Conservation (phyloP, 2,888 invertebrate species). For the Xanthorhoe designata region DNA sequence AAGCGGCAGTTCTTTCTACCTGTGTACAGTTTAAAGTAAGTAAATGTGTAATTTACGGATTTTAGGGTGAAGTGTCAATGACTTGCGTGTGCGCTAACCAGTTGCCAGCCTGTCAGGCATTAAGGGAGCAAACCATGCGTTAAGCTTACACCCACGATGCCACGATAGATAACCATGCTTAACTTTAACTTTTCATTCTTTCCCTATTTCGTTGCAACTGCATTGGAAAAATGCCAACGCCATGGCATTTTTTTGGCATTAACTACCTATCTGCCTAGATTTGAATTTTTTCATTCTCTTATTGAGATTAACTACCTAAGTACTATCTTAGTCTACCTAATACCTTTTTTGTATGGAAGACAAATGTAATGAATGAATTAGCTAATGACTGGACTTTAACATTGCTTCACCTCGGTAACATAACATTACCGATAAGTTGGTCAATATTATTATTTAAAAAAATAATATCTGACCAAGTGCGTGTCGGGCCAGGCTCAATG, state of each 20-base stretch:
- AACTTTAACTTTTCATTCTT: not conserved
- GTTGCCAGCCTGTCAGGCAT: not conserved
- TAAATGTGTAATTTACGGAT: conserved; percentile 5
- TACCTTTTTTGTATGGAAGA: too few relatives aligned
- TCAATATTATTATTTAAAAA: too few relatives aligned
- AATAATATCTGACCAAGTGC: too few relatives aligned
- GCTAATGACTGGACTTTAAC: not conserved
- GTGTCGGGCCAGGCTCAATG: too few relatives aligned
- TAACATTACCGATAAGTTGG: too few relatives aligned
- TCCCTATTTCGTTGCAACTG: too few relatives aligned
- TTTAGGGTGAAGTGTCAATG: conserved; percentile 32
- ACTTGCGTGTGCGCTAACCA: conserved; percentile 18
- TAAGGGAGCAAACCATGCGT: not conserved
- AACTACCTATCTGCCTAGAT: not conserved
- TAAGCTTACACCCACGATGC: not conserved
- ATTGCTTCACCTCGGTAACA: too few relatives aligned
- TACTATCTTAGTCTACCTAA: not conserved
- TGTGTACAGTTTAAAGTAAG: conserved; percentile 73
- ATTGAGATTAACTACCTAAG: not conserved
- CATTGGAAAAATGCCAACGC: too few relatives aligned
- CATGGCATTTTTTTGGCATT: not conserved
- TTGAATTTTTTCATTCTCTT: not conserved
- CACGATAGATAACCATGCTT: not conserved
- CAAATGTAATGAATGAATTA: not conserved
- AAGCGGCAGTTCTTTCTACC: conserved; percentile 63